These are phyloP conservation scores for Tiaroga cobitis DNA, from an alignment of 2,797 vertebrate species.

Conservation along the genomic window DNA sequence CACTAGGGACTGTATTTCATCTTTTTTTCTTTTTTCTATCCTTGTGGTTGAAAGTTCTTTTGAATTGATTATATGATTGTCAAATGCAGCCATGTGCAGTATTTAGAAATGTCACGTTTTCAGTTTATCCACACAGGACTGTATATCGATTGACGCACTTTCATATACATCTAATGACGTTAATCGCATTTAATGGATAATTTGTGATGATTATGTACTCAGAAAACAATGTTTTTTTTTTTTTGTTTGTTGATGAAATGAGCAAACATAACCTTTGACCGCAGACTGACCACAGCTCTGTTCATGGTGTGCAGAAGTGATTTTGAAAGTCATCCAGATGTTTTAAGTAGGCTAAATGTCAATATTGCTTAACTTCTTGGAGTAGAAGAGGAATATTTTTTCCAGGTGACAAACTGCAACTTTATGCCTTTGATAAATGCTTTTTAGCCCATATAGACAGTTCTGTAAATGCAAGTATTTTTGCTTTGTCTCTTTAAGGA, in stretches of 20 bases:
- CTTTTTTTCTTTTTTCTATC: neutral
- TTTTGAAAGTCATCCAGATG: conserved; percentile 21
- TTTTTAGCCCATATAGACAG: neutral
- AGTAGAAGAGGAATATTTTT: neutral
- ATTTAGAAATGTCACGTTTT: neutral
- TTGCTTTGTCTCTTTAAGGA: neutral
- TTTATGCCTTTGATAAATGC: neutral
- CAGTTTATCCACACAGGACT: neutral
- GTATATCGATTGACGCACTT: too few species aligned
- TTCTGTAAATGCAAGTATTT: neutral
- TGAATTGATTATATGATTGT: neutral
- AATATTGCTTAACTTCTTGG: neutral
- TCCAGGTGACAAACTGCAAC: neutral
- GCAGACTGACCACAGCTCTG: neutral
- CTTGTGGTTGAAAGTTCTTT: neutral
- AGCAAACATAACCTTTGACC: conserved; percentile 14
- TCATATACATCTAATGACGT: neutral
- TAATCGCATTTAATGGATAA: neutral
- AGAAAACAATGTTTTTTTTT: neutral
- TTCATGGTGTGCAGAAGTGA: neutral
- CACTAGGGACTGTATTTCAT: conserved; percentile 26
- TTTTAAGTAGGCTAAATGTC: conserved; percentile 18
- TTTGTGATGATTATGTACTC: neutral
- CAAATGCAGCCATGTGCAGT: neutral
- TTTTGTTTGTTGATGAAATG: neutral